phyloP scores from a whole-genome alignment of 2,888 invertebrate species.

The Odiellus spinosus region DNA sequence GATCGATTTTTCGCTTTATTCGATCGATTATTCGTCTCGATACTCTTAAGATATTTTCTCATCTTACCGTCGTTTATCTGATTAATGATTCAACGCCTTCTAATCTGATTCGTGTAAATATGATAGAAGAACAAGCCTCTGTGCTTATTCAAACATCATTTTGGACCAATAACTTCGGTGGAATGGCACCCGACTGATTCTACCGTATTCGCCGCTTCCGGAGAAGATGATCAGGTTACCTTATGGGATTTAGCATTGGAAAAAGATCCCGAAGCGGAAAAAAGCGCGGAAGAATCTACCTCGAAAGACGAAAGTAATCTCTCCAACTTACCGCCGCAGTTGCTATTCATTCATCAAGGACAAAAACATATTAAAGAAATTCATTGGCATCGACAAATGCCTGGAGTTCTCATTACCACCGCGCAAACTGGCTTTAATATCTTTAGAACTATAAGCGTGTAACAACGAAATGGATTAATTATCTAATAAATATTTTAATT shows the following conservation, averaged over 20 bases:
- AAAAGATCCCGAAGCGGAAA: constrained; percentile 29
- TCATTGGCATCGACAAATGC: constrained; percentile 94
- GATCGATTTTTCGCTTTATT: too few species aligned
- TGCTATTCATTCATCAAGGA: constrained; percentile 93
- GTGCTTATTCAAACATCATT: constrained; percentile 90
- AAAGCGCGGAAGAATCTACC: constrained; percentile 22
- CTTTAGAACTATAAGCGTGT: constrained; percentile 93
- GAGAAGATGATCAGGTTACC: constrained; percentile 87
- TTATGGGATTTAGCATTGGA: constrained; percentile 93
- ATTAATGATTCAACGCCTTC: too few species aligned
- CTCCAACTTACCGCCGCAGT: constrained; percentile 71
- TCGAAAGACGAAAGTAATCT: constrained; percentile 2
- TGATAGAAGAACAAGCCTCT: constrained; percentile 47
- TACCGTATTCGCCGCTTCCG: constrained; percentile 81
- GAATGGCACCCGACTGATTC: constrained; percentile 93
- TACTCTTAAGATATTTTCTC: too few species aligned
- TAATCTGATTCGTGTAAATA: too few species aligned
- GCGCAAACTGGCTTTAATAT: constrained; percentile 91
- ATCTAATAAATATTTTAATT: too few species aligned
- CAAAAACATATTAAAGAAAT: constrained; percentile 95
- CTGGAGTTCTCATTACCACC: constrained; percentile 83
- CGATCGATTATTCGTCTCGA: too few species aligned
- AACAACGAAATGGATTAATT: constrained; percentile 23
- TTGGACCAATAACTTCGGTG: constrained; percentile 78
- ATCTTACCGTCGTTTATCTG: too few species aligned